Base-by-base conservation (phyloP, 2,888 invertebrate species). In the Steinernema carpocapsae region DNA sequence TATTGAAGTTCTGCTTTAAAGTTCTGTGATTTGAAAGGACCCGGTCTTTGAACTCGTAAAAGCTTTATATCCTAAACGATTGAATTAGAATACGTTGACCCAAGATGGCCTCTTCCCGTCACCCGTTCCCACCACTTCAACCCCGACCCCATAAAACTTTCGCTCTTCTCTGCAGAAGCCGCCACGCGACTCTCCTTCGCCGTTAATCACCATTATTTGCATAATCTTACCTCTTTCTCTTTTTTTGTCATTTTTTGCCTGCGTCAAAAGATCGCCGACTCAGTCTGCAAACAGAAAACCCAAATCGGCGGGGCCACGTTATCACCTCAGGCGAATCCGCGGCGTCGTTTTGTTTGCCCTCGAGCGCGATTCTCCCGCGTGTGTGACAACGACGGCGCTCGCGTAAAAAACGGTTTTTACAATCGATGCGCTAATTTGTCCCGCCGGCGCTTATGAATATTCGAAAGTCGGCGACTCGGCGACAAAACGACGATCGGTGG, bases 401-500 rank as follows among this genome's bases (percentile, higher is more conserved):
- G 64, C 64, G 64, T 32, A 64, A 64, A 64, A 64, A 64, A 64
- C 64, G 32, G 64, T 64, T 64, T 64, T 64, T 64, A 64, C 64
- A 64, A 32, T 64, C 64, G 56, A 56, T 56, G 56, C 56, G 64
- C 64, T 64, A 64, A 64, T 64, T 64, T 64, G 64, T 32, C 64
- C 29, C 64, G 56, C 56, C 56, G 56, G 22, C 48, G 19, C 48
- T 48, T 48, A 48, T 48, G 64, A 29, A 64, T 64, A 64, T 64
- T 29, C 64, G 26, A 26, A 64, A 14, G 64, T 17, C 14, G 17
- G 29, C 64, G 32, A 10, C 37, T 3, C 37, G 37, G 37, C 37
- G 37, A 37, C 37, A 37, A 37, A 26, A 64, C 29, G 64, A 48
- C 48, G 48, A 48, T 48, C 48, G 17, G 48, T 26, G 32, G 17